Conservation (phyloP, 1,140 invertebrate species). For the Rhizoglyphus robini region DNA sequence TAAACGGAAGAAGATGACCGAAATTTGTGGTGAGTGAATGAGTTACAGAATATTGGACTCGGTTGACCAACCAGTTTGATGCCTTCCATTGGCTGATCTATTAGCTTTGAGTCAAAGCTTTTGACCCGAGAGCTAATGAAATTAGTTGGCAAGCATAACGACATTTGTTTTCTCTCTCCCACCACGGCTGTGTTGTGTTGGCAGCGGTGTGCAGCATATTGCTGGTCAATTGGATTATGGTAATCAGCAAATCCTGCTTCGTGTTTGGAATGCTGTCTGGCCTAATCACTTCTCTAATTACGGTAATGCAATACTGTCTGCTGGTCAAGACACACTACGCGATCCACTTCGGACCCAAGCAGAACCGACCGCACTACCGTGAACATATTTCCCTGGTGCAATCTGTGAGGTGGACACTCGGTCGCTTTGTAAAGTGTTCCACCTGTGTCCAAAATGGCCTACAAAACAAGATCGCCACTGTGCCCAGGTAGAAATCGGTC, state of each 20-base stretch:
- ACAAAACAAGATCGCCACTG: background rate
- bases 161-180: background rate
- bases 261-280: slow-evolving; percentile 8
- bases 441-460: background rate
- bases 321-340: background rate
- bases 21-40: slow-evolving; percentile 2
- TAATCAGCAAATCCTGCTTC: slow-evolving; percentile 11
- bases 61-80: background rate
- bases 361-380: background rate
- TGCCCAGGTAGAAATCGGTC: no score
- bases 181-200: background rate
- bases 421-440: background rate
- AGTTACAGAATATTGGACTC: background rate
- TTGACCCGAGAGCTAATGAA: background rate
- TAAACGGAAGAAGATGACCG: background rate
- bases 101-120: background rate
- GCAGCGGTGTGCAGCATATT: background rate
- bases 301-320: background rate
- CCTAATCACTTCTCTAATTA: slow-evolving; percentile 15
- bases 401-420: background rate
- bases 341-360: background rate
- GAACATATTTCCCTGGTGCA: background rate
- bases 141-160: background rate
- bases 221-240: slow-evolving; percentile 13
- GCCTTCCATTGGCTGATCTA: background rate